A percentile compares a stretch with the other conserved stretches of the same genome.
These are phyloP conservation scores for Monarcha castaneiventris DNA, from an alignment of 2,113 vertebrate species.

Conservation along the genomic window DNA sequence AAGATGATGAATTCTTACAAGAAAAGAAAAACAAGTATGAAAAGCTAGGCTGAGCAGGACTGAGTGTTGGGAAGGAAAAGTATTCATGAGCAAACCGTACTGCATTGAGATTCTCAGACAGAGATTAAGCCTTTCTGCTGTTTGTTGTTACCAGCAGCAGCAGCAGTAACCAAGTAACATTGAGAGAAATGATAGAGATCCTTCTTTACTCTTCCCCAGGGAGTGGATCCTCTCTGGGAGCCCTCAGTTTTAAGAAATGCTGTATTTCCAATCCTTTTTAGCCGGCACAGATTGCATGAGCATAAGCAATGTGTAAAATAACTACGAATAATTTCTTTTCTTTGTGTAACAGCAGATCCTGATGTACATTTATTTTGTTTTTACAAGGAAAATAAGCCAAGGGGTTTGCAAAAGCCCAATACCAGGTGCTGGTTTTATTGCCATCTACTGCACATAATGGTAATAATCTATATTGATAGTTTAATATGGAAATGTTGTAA, in stretches of 20 bases:
- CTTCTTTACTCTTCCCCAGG: not conserved
- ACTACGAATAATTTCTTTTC: not conserved
- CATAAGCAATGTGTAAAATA: not conserved
- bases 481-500: conserved; percentile 2
- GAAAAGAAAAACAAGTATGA: not conserved
- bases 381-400: conserved; percentile 24
- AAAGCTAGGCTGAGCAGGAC: not conserved
- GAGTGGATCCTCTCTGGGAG: not conserved
- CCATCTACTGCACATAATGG: conserved; percentile 13
- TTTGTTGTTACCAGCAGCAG: not conserved
- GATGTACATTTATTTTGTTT: conserved; percentile 21
- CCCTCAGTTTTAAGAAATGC: not conserved
- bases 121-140: not conserved
- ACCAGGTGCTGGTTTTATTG: conserved; percentile 43
- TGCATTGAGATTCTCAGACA: not conserved
- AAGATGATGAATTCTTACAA: not conserved
- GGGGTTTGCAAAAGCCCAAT: not conserved
- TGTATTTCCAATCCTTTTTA: conserved; percentile 5
- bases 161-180: not conserved
- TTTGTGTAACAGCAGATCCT: not conserved
- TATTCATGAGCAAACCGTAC: not conserved
- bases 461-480: conserved; percentile 21
- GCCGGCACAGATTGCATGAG: not conserved
- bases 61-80: not conserved
- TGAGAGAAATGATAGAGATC: not conserved